Evolutionary conservation across 2,888 invertebrate species (phyloP).

Genomic region (Taphrorychus bicolor): DNA sequence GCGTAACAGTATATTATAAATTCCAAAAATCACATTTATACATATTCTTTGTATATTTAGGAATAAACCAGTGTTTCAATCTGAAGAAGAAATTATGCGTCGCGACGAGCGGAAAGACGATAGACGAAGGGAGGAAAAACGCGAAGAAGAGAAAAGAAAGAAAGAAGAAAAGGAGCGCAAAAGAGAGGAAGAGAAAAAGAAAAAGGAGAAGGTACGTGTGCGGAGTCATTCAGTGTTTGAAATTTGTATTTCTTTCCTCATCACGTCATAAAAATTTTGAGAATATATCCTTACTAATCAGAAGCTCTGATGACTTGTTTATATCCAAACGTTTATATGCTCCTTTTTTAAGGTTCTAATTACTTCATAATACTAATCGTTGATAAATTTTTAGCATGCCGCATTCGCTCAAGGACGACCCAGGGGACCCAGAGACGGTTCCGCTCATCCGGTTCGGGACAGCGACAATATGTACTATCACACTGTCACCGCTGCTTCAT

Average conservation of each 20-base stretch:
- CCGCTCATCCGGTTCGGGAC: slow-evolving; percentile 70
- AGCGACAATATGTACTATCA: slow-evolving; percentile 71
- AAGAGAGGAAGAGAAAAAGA: slow-evolving; percentile 58
- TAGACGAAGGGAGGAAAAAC: slow-evolving; percentile 33
- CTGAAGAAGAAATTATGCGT: slow-evolving; percentile 41
- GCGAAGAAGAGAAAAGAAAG: slow-evolving; percentile 39
- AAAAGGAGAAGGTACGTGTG: slow-evolving; percentile 39
- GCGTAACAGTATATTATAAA: no score
- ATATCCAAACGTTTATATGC: no score
- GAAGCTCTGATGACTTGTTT: no score
- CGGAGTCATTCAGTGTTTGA: no score
- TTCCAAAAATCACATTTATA: no score
- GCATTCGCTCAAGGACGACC: slow-evolving; percentile 47
- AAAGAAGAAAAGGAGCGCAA: slow-evolving; percentile 57
- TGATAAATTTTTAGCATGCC: slow-evolving; percentile 29
- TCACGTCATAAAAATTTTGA: no score
- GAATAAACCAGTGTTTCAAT: slow-evolving; percentile 39
- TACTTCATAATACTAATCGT: no score
- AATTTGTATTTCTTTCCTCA: no score
- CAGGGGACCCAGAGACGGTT: slow-evolving; percentile 68
- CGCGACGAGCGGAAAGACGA: slow-evolving; percentile 34
- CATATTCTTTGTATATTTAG: no score
- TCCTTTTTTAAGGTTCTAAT: no score
- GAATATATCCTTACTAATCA: no score
- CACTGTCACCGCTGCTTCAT: slow-evolving; percentile 72